A percentile compares a stretch with the other conserved stretches of the same genome.
phyloP scores from a whole-genome alignment of 2,888 invertebrate species.

The Temnothorax ravouxi region DNA sequence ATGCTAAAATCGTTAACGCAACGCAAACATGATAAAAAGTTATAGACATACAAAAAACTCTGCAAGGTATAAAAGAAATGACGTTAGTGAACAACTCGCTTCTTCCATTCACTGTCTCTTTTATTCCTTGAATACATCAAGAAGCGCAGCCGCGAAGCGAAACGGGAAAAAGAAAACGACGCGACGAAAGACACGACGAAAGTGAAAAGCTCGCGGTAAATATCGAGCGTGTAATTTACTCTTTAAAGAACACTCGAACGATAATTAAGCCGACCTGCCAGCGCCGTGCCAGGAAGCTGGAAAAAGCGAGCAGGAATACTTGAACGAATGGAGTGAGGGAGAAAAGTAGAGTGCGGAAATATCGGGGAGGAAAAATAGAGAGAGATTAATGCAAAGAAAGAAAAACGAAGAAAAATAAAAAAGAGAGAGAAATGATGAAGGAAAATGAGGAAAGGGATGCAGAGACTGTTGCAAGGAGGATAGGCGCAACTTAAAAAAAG shows the following conservation, averaged over 20 bases:
- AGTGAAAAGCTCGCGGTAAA: conserved; percentile 84
- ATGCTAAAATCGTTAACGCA: conserved; percentile 9
- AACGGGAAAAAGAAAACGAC: conserved; percentile 53
- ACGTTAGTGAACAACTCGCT: conserved; percentile 58
- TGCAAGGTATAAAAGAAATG: conserved; percentile 81
- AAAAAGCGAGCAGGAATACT: conserved; percentile 31
- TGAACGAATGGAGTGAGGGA: conserved; percentile 52
- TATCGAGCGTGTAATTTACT: conserved; percentile 86
- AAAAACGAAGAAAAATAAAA: conserved; percentile 31
- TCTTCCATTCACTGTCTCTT: conserved; percentile 44
- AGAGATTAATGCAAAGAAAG: conserved; percentile 30
- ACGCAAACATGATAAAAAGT: conserved; percentile 68
- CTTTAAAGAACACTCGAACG: conserved; percentile 86
- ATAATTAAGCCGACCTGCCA: conserved; percentile 81
- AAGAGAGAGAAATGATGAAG: conserved; percentile 5
- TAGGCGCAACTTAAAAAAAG: conserved; percentile 81
- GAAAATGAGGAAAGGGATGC: conserved; percentile 35
- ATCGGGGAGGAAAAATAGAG: conserved; percentile 17
- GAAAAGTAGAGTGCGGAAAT: conserved; percentile 23
- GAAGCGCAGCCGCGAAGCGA: conserved; percentile 42
- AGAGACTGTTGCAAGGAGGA: conserved; percentile 41
- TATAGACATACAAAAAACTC: conserved; percentile 77
- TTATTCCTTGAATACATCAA: conserved; percentile 33
- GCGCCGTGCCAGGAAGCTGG: conserved; percentile 47
- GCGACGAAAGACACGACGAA: conserved; percentile 68